A percentile compares a stretch with the other conserved stretches of the same genome.
phyloP scores from a whole-genome alignment of 1,140 invertebrate genomes.

The Heliconius melpomene region DNA sequence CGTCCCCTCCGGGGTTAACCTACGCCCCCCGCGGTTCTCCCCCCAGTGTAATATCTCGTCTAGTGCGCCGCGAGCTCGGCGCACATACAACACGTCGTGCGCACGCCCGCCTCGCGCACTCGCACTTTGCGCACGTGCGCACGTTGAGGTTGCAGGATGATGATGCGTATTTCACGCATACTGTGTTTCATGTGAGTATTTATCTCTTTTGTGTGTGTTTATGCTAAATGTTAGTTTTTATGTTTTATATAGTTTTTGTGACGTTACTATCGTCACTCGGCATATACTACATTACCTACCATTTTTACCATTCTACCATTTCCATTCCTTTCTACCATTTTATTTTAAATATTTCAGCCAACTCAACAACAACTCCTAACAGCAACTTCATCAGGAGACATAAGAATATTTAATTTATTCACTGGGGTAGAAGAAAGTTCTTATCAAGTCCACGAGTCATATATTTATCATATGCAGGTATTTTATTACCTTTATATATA shows the following conservation, averaged over 20 bases:
- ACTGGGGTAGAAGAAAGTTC: constrained; percentile 89
- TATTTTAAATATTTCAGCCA: constrained; percentile 81
- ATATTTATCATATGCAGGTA: constrained; percentile 90
- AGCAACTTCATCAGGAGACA: constrained; percentile 93
- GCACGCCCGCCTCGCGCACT: constrained; percentile 92
- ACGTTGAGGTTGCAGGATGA: constrained; percentile 89
- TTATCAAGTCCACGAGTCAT: constrained; percentile 91
- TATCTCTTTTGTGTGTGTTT: background rate
- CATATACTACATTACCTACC: too few species aligned
- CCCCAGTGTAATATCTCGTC: constrained; percentile 86
- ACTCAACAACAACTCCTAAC: constrained; percentile 91
- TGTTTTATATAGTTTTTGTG: too few species aligned
- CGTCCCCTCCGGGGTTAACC: constrained; percentile 88
- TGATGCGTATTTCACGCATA: constrained; percentile 91
- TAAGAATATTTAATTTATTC: constrained; percentile 92
- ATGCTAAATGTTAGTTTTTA: too few species aligned
- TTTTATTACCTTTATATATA: background rate
- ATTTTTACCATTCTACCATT: too few species aligned
- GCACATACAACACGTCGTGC: constrained; percentile 84
- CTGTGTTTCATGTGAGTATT: constrained; percentile 75
- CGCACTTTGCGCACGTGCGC: constrained; percentile 93
- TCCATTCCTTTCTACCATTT: too few species aligned
- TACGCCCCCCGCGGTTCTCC: constrained; percentile 84
- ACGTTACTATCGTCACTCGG: too few species aligned
- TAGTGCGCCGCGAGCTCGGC: constrained; percentile 85